These are phyloP conservation scores for Tetragonula clypearis DNA, from an alignment of 1,140 invertebrate species.

Conservation along the genomic window DNA sequence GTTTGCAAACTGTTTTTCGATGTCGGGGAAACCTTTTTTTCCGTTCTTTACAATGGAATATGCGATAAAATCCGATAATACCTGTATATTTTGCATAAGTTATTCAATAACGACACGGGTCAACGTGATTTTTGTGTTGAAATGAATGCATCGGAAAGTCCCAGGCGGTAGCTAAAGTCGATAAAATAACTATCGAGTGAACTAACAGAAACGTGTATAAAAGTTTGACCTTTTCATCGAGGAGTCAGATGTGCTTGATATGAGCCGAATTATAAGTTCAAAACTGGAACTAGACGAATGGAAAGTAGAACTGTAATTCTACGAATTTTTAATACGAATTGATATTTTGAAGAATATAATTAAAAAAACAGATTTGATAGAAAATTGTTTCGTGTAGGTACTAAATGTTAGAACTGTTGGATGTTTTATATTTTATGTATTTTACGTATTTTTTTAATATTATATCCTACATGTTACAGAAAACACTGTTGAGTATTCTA, in stretches of 20 bases:
- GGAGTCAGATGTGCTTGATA: not conserved
- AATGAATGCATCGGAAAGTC: not conserved
- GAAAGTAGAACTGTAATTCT: not conserved
- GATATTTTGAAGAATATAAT: too few relatives aligned
- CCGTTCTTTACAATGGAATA: not conserved
- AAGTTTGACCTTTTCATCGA: slow-evolving; percentile 7
- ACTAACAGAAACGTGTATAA: not conserved
- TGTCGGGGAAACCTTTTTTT: not conserved
- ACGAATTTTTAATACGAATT: not conserved
- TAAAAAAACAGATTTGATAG: too few relatives aligned
- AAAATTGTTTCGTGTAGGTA: too few relatives aligned
- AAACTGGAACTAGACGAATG: not conserved
- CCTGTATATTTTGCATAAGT: not conserved
- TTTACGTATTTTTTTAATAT: too few relatives aligned
- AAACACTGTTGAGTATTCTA: too few relatives aligned
- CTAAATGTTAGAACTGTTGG: too few relatives aligned
- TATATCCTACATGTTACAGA: too few relatives aligned
- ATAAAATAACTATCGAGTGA: slow-evolving; percentile 11
- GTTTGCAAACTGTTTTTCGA: not conserved
- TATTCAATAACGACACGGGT: not conserved
- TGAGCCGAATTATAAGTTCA: not conserved
- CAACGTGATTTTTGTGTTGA: not conserved
- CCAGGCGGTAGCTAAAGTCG: slow-evolving; percentile 5
- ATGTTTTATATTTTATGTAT: too few relatives aligned
- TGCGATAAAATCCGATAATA: not conserved